These are phyloP conservation scores for Larimichthys polyactis DNA, from an alignment of 2,113 vertebrate genomes.

Conservation along the genomic window DNA sequence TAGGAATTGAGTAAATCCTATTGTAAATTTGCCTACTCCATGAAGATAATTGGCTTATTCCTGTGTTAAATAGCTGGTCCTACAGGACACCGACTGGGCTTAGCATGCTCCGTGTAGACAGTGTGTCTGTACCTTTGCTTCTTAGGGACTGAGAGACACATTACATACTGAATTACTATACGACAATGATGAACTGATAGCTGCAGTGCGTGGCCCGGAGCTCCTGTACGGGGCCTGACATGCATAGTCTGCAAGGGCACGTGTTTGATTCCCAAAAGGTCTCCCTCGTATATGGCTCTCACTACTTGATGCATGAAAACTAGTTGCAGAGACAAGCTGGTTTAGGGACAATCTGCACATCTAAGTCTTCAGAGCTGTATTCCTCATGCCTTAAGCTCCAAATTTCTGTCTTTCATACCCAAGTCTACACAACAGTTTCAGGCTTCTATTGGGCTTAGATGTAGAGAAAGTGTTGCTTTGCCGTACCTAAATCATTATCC, in stretches of 20 bases:
- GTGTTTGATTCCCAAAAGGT: conserved; percentile 33
- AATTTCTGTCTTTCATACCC: conserved; percentile 59
- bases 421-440: conserved; percentile 47
- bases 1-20: conserved; percentile 78
- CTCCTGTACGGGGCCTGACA: conserved; percentile 49
- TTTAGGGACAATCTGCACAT: conserved; percentile 51
- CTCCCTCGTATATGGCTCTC: conserved; percentile 6
- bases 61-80: conserved; percentile 80
- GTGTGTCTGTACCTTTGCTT: conserved; percentile 74
- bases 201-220: conserved; percentile 35
- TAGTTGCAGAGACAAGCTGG: conserved; percentile 33
- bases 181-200: conserved; percentile 81
- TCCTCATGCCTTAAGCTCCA: conserved; percentile 34
- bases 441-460: conserved; percentile 55
- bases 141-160: conserved; percentile 73
- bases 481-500: conserved; percentile 82
- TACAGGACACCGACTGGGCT: conserved; percentile 79
- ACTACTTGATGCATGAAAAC: conserved; percentile 41
- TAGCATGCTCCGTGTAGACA: conserved; percentile 70
- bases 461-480: conserved; percentile 63
- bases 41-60: conserved; percentile 84
- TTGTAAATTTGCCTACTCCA: conserved; percentile 78
- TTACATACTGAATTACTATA: conserved; percentile 81
- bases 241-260: conserved; percentile 42
- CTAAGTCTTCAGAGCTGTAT: conserved; percentile 45